Conservation (phyloP, 2,888 invertebrate species). For the Scrobipalpa atriplicella region DNA sequence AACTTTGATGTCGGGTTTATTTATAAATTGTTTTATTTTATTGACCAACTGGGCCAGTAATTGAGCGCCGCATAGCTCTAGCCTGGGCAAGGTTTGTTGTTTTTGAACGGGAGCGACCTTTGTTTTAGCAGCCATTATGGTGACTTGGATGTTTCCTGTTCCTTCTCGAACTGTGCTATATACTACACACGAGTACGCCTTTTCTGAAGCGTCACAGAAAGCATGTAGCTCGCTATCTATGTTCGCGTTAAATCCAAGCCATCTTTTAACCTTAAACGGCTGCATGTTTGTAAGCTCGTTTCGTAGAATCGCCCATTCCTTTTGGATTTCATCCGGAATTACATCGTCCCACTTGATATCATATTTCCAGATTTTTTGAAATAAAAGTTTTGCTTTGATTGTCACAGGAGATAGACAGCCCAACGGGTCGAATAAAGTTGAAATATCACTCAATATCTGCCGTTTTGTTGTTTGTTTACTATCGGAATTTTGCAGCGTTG, state of each 20-base stretch:
- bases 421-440: background rate
- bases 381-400: slow-evolving; percentile 13
- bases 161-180: slow-evolving; percentile 16
- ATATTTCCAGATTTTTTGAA: slow-evolving; percentile 10
- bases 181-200: slow-evolving; percentile 21
- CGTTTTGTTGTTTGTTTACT: slow-evolving; percentile 20
- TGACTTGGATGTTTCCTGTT: background rate
- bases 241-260: slow-evolving; percentile 8
- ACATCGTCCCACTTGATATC: background rate
- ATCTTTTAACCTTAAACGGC: slow-evolving; percentile 16
- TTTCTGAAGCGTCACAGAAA: slow-evolving; percentile 25
- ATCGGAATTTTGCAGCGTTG: slow-evolving; percentile 1
- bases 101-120: slow-evolving; percentile 28
- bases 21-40: background rate
- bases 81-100: slow-evolving; percentile 20
- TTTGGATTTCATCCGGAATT: background rate
- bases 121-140: slow-evolving; percentile 20
- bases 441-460: slow-evolving; percentile 1
- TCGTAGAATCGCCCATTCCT: background rate
- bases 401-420: slow-evolving; percentile 15
- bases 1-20: slow-evolving; percentile 10
- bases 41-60: background rate
- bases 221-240: slow-evolving; percentile 16
- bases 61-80: slow-evolving; percentile 16
- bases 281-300: slow-evolving; percentile 15